These are phyloP conservation scores for Raja brachyura DNA, from an alignment of 2,113 vertebrate species.

Conservation along the genomic window DNA sequence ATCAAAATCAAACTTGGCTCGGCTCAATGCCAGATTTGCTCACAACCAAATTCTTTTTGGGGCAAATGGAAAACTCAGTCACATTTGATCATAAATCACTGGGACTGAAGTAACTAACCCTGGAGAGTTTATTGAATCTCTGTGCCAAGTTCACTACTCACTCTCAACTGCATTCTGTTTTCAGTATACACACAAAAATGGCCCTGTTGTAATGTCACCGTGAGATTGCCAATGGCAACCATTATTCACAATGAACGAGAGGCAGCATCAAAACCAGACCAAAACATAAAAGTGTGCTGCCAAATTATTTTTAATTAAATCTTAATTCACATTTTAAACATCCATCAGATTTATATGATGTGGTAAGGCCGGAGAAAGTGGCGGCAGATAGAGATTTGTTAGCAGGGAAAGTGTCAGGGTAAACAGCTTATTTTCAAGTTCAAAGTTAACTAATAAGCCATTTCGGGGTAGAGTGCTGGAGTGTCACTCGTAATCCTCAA, in stretches of 20 bases:
- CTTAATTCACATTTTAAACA: too few species aligned
- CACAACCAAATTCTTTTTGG: background rate
- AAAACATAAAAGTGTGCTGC: background rate
- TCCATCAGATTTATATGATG: too few species aligned
- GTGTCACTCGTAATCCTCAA: too few species aligned
- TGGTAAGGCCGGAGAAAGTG: too few species aligned
- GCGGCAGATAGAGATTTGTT: too few species aligned
- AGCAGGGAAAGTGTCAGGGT: too few species aligned
- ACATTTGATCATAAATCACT: background rate
- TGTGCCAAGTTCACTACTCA: background rate
- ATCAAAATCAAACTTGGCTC: background rate
- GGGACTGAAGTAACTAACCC: background rate
- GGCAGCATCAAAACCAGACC: background rate
- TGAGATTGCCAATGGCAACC: background rate
- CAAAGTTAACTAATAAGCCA: too few species aligned
- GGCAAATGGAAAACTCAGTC: background rate
- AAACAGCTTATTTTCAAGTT: too few species aligned
- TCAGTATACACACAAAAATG: background rate
- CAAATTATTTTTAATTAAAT: too few species aligned
- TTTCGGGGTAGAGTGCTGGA: too few species aligned
- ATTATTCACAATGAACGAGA: background rate
- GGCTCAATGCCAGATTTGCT: background rate
- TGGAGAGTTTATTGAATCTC: background rate
- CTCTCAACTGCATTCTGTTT: background rate
- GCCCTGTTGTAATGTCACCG: background rate